These are phyloP conservation scores for Seladonia tumulorum DNA, from an alignment of 2,888 invertebrate species.

Conservation along the genomic window DNA sequence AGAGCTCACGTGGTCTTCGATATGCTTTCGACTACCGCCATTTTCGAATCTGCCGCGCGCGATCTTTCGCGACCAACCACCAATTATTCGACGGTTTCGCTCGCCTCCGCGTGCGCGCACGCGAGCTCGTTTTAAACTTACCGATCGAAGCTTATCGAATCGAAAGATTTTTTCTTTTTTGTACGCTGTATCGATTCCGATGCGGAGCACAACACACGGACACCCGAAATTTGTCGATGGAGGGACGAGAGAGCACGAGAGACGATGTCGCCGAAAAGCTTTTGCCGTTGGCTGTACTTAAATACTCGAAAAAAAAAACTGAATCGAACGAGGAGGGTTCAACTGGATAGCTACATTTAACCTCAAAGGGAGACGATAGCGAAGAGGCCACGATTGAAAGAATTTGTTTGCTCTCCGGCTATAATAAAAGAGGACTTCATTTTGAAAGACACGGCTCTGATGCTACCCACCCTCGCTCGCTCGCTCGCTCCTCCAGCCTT, in stretches of 20 bases:
- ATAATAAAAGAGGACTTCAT: slow-evolving; percentile 60
- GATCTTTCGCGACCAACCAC: slow-evolving; percentile 6
- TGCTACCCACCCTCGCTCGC: slow-evolving; percentile 32
- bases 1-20: slow-evolving; percentile 9
- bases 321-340: slow-evolving; percentile 60
- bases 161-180: not conserved
- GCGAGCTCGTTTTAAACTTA: slow-evolving; percentile 14
- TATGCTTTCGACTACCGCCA: not conserved
- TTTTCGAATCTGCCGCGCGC: slow-evolving; percentile 4
- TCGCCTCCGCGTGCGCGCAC: slow-evolving; percentile 4
- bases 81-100: slow-evolving; percentile 10
- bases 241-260: not conserved
- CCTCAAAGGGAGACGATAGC: slow-evolving; percentile 69
- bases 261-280: not conserved
- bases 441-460: slow-evolving; percentile 60
- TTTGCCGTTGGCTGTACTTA: slow-evolving; percentile 48
- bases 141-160: not conserved
- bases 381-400: slow-evolving; percentile 61
- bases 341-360: slow-evolving; percentile 62
- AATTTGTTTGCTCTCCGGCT: slow-evolving; percentile 65
- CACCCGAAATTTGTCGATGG: not conserved
- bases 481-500: slow-evolving; percentile 3
- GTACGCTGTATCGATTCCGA: not conserved
- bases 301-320: slow-evolving; percentile 66
- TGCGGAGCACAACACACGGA: not conserved